A percentile compares a stretch with the other conserved stretches of the same genome.
Evolutionary conservation across 1,140 invertebrate genomes (phyloP).

Genomic region (Condylostylus longicornis): DNA sequence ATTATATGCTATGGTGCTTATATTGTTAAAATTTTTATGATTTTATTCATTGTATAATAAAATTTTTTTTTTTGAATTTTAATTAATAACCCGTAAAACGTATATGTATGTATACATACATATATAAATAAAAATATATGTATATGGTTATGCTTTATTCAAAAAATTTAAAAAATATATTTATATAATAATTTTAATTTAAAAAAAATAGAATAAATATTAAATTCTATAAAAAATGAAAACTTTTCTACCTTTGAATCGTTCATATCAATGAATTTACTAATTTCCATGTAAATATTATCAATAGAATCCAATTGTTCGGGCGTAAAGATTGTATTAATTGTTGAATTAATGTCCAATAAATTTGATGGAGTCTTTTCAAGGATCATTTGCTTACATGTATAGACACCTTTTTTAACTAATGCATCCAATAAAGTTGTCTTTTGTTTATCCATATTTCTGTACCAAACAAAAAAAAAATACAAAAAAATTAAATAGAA

Average conservation of each 20-base stretch:
- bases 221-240: constrained; percentile 6
- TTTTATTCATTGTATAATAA: no score
- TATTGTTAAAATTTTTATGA: no score
- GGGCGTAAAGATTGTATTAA: no score
- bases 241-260: constrained; percentile 53
- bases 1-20: no score
- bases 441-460: constrained; percentile 71
- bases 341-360: constrained; percentile 20
- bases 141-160: constrained; percentile 8
- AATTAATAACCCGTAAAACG: no score
- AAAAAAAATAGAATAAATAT: constrained; percentile 4
- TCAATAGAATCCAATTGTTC: constrained; percentile 41
- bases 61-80: no score
- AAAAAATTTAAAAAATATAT: constrained; percentile 8
- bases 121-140: no score
- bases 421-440: constrained; percentile 60
- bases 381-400: constrained; percentile 46
- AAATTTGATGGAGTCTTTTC: constrained; percentile 26
- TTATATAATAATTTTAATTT: constrained; percentile 5
- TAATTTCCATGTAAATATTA: constrained; percentile 49
- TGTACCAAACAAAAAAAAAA: constrained; percentile 29
- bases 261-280: constrained; percentile 60
- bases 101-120: no score
- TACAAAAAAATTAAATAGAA: no score
- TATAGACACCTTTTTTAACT: constrained; percentile 54